Percentiles rank a stretch among this genome's conserved stretches.
These are phyloP conservation scores for Melinaea marsaeus DNA, from an alignment of 2,888 invertebrate species.

Conservation along the genomic window DNA sequence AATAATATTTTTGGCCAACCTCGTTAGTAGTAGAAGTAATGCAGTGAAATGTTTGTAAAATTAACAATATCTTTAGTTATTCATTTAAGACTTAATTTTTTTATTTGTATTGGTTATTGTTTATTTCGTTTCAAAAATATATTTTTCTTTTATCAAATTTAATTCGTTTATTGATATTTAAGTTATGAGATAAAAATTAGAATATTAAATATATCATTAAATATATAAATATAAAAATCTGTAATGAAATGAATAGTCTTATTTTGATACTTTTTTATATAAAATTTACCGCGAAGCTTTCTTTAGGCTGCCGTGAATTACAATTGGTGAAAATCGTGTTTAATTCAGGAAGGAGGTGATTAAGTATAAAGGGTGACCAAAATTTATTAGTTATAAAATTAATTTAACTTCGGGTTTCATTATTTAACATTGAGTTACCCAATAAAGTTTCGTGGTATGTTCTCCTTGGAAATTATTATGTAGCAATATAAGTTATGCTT, in stretches of 20 bases:
- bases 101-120: too few species aligned
- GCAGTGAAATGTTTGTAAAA: neutral
- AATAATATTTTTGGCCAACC: neutral
- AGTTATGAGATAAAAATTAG: too few species aligned
- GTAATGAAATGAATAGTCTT: too few species aligned
- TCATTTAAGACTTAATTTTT: too few species aligned
- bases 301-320: neutral
- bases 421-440: neutral
- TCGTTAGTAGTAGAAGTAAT: neutral
- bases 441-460: neutral
- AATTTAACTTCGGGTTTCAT: conserved; percentile 18
- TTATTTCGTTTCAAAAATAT: too few species aligned
- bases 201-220: too few species aligned
- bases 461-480: neutral
- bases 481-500: neutral
- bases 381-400: conserved; percentile 30
- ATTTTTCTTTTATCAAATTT: too few species aligned
- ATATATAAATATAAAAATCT: too few species aligned
- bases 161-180: too few species aligned
- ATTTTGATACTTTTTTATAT: too few species aligned
- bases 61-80: too few species aligned
- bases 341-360: conserved; percentile 12
- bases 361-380: conserved; percentile 22
- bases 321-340: conserved; percentile 1
- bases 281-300: neutral